Evolutionary conservation across 2,113 vertebrate genomes (phyloP), one percentile per base, ranked within the genome.

Genomic region (Calypte anna): DNA sequence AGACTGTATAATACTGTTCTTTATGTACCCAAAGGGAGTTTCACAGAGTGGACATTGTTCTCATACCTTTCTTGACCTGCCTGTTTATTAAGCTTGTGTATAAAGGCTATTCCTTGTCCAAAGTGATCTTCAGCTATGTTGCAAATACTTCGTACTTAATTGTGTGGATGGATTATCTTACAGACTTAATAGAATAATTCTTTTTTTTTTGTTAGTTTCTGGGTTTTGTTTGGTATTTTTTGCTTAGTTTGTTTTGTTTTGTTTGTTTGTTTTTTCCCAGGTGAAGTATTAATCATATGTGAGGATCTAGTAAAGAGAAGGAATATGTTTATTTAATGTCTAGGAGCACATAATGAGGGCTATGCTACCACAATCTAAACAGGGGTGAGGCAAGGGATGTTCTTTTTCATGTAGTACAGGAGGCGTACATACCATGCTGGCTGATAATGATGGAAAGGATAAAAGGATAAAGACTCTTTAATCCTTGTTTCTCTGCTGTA

Each of bases 21-120:
- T 96, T 95, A 87, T 93, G 82, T 72, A 94, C 82, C 84, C 93
- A 88, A 58, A 88, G 91, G 91, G 91, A 96, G 88, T 87, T 93
- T 48, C 58, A 62, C 30, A 48, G 31, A 23, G 40, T 82, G 86
- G 80, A 88, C 70, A 81, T 85, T 58, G 28, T 25, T 24, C 79
- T 94, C 83, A 61, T 93, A 86, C 38, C 43, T 96, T 92, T 85
- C 72, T 70, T 96, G 86, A 96, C 90, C 89, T 84, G 54, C 36
- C 38, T 93, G 44, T 90, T 97, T 94, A 85, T 94, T 87, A 89
- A 84, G 59, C n/a, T 61, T 73, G 12, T 51, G 69, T 80, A 16
- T 33, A 92, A 93, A 90, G 80, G 46, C 31, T 79, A 27, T 43
- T 93, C 81, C 36, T 94, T 15, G 5, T 88, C 73, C 25, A 14